phyloP scores from a whole-genome alignment of 2,113 vertebrate genomes.

The Mus pahari region DNA sequence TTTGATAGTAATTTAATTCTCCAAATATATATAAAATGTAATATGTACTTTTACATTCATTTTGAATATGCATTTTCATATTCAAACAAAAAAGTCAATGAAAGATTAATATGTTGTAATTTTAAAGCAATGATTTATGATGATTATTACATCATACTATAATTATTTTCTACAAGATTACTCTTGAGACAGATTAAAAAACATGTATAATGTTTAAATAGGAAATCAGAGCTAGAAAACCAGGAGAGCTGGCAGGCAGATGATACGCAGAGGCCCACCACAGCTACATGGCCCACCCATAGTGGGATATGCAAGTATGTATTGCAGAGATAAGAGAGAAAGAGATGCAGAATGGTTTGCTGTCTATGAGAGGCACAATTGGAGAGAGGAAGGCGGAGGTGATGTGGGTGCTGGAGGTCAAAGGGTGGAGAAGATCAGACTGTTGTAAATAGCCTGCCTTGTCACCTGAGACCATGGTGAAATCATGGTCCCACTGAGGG shows the following conservation, averaged over 20 bases:
- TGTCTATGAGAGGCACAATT: not conserved
- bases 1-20: not conserved
- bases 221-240: not conserved
- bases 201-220: not conserved
- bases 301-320: not conserved
- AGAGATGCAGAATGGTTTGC: not conserved
- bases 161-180: constrained; percentile 20
- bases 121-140: not conserved
- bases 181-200: not conserved
- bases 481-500: not conserved
- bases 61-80: too few relatives aligned
- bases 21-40: not conserved
- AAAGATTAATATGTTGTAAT: not conserved
- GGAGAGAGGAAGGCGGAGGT: not conserved
- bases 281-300: too few relatives aligned
- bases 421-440: not conserved
- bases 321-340: not conserved
- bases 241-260: not conserved
- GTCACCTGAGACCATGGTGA: not conserved
- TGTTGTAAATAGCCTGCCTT: not conserved
- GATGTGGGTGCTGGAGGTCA: too few relatives aligned
- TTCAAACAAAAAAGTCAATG: too few relatives aligned
- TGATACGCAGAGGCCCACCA: not conserved
- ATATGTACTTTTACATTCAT: too few relatives aligned
- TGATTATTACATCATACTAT: not conserved